These are phyloP conservation scores for Noctua janthe DNA, from an alignment of 2,888 invertebrate genomes.

Conservation along the genomic window DNA sequence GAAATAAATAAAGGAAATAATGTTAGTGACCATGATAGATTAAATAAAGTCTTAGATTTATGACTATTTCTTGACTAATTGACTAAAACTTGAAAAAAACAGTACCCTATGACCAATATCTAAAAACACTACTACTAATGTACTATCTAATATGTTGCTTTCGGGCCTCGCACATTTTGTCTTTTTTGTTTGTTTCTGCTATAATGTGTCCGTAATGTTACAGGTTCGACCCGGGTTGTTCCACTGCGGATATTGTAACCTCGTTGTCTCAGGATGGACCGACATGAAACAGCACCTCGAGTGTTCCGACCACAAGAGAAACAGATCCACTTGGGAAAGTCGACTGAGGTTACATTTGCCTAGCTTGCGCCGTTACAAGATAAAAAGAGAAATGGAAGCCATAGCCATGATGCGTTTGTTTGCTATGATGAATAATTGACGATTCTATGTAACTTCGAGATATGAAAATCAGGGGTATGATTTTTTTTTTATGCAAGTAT, in stretches of 20 bases:
- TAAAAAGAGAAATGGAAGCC: background rate
- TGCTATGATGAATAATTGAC: background rate
- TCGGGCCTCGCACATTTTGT: background rate
- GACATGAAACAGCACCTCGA: slow-evolving; percentile 68
- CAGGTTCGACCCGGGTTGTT: slow-evolving; percentile 62
- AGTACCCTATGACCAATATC: no score
- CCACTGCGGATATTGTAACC: slow-evolving; percentile 78
- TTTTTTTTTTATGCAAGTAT: background rate
- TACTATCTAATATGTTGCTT: no score
- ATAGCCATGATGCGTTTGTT: slow-evolving; percentile 2
- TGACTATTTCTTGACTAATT: no score
- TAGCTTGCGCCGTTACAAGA: background rate
- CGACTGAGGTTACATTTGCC: slow-evolving; percentile 47
- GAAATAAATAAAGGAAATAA: no score
- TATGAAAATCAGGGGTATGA: background rate
- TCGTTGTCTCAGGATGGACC: slow-evolving; percentile 61
- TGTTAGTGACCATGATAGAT: no score
- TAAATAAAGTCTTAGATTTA: no score
- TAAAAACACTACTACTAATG: no score
- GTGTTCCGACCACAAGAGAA: slow-evolving; percentile 55
- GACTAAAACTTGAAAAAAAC: no score
- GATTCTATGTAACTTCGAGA: background rate
- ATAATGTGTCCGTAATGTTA: background rate
- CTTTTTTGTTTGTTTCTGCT: background rate
- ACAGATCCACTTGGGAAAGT: background rate